Conservation (phyloP, 2,113 vertebrate genomes). For the Pionites leucogaster region DNA sequence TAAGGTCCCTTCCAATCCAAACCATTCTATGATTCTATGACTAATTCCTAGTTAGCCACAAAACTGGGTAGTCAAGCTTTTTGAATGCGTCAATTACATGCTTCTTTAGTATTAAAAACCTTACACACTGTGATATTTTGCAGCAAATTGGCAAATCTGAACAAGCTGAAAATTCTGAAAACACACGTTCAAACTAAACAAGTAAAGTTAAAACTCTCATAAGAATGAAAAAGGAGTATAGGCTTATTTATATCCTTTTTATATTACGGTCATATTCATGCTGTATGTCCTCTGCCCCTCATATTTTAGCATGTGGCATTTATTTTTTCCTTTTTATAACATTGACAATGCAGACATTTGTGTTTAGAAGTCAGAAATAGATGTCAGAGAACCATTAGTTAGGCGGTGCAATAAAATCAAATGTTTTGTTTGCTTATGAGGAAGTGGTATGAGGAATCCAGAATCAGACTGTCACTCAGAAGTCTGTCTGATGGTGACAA, state of each 20-base stretch:
- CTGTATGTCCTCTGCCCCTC: not conserved
- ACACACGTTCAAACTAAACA: not conserved
- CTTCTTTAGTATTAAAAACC: not conserved
- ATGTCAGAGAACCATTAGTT: not conserved
- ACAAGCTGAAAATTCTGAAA: not conserved
- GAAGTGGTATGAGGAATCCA: not conserved
- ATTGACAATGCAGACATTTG: not conserved
- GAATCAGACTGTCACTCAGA: not conserved
- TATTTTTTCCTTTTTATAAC: too few species aligned
- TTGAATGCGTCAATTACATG: fast-evolving
- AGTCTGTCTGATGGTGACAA: not conserved
- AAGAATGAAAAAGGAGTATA: not conserved
- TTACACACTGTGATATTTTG: not conserved
- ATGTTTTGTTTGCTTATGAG: not conserved
- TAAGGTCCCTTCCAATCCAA: not conserved
- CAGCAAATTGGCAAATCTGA: not conserved
- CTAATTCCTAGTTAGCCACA: not conserved
- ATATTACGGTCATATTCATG: not conserved
- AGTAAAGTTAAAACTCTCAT: not conserved
- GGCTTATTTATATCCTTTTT: not conserved
- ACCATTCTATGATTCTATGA: not conserved
- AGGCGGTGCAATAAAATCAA: not conserved
- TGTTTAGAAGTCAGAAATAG: fast-evolving
- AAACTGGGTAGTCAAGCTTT: not conserved
- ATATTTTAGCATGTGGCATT: not conserved